Percentiles rank a stretch among this genome's conserved stretches.
phyloP scores from a whole-genome alignment of 2,888 invertebrate genomes.

The Unio pictorum region DNA sequence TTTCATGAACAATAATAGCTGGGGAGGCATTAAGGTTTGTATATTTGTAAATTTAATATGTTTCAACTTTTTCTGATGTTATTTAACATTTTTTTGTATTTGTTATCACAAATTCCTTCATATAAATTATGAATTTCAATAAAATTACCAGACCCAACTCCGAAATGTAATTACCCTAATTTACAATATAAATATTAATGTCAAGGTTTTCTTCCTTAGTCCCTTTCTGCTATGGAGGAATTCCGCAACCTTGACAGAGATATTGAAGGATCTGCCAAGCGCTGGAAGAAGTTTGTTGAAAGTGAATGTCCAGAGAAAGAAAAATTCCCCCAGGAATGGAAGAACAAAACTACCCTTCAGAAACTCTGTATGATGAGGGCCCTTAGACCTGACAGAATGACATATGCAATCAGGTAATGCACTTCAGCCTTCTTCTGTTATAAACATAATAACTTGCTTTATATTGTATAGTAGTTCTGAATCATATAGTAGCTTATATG shows the following conservation, averaged over 20 bases:
- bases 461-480: not conserved
- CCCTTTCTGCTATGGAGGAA: conserved; percentile 90
- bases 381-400: conserved; percentile 94
- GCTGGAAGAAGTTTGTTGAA: conserved; percentile 98
- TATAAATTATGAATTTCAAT: no score
- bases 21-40: conserved; percentile 90
- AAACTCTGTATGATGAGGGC: conserved; percentile 96
- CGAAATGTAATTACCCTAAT: no score
- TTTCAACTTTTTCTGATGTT: no score
- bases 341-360: conserved; percentile 93
- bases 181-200: not conserved
- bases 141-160: no score
- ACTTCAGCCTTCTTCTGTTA: not conserved
- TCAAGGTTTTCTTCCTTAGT: conserved; percentile 66
- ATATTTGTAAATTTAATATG: no score
- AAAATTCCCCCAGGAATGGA: conserved; percentile 98
- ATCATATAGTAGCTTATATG: no score
- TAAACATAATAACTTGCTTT: not conserved
- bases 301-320: conserved; percentile 95
- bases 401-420: conserved; percentile 86
- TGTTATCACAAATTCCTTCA: no score
- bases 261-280: conserved; percentile 95
- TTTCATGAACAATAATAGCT: conserved; percentile 90
- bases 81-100: no score
- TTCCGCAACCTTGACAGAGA: conserved; percentile 93